Base-by-base conservation (phyloP, 2,797 vertebrate genomes). In the Taeniopygia guttata region DNA sequence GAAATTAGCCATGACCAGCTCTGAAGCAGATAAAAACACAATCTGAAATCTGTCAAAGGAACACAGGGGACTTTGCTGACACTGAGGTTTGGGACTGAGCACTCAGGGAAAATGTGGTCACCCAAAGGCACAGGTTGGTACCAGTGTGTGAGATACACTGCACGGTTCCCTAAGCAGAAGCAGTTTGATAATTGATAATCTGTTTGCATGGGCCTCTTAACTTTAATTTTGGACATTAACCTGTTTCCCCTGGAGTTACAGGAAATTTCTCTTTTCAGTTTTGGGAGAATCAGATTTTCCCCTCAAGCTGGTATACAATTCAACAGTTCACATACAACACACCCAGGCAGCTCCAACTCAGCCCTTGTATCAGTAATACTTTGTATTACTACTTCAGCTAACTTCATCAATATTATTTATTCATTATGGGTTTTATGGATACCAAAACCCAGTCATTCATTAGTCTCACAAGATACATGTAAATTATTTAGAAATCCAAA, bases 161-260 rank as follows among this genome's bases (percentile, higher is more conserved):
- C 12, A 7, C 0, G 38, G 56, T 86, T 78, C 45, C 21, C 40
- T 3, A 15, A 58, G 43, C 15, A 68, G 51, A 13, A 58, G 11
- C 27, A 32, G 21, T 17, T 19, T 25, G 4, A 12, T 18, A 8
- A 52, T 3, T 38, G 15, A 32, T 9, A 67, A 34, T 0, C 0
- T 17, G 10, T 14, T 69, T 73, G 36, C 17, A 19, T 6, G 11
- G 19, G 17, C 27, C 59, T 13, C 25, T 72, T 10, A 62, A 55
- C 20, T 42, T 46, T 11, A n/a, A 27, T 51, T 92, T n/a, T 45
- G 21, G 22, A 34, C 10, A 15, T 18, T 1, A 87, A 62, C 18
- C 13, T 4, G 2, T 45, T 82, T 82, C 13, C 52, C 3, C 5
- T 59, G 7, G 55, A 46, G 17, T 43, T 34, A 43, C 5, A 32